Conservation (phyloP, 2,113 vertebrate species). For the Micromys minutus region DNA sequence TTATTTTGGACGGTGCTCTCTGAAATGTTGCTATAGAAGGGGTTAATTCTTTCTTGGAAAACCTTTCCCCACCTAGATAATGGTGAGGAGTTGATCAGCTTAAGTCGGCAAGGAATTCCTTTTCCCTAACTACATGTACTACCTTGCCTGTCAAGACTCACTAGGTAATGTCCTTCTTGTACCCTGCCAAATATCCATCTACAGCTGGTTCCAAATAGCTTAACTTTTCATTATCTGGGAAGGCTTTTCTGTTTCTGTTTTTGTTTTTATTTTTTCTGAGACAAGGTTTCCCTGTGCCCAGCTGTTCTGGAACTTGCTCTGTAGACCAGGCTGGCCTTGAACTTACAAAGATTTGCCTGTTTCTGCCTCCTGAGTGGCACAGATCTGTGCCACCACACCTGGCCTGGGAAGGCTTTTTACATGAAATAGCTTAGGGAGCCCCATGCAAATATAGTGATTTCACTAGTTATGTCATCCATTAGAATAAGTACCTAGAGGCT, state of each 20-base stretch:
- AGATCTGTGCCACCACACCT: too few relatives aligned
- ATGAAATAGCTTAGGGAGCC: background rate
- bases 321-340: too few relatives aligned
- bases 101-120: background rate
- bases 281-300: too few relatives aligned
- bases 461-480: background rate
- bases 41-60: background rate
- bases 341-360: too few relatives aligned
- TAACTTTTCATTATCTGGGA: constrained; percentile 5
- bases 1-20: background rate
- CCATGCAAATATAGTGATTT: background rate
- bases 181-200: background rate
- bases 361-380: too few relatives aligned
- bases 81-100: background rate
- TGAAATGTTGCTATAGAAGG: background rate
- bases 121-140: background rate
- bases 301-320: too few relatives aligned
- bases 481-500: background rate
- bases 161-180: background rate
- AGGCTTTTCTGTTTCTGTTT: background rate
- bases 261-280: too few relatives aligned
- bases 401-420: background rate
- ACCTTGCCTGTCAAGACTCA: background rate
- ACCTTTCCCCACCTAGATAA: constrained; percentile 4
- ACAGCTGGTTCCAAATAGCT: background rate